Conservation (phyloP, 2,113 vertebrate species). For the Mastomys natalensis region DNA sequence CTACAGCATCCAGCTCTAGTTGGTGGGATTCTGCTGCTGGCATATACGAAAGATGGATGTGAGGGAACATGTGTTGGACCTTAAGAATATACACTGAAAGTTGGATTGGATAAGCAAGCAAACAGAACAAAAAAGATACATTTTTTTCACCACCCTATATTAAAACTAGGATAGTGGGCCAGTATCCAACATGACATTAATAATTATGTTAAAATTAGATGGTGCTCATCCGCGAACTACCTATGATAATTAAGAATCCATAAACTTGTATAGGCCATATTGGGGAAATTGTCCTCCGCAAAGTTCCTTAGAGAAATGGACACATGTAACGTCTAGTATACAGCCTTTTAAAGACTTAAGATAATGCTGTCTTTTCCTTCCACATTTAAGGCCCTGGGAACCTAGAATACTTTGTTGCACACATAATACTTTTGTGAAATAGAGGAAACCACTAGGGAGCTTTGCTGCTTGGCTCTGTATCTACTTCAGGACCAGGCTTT, state of each 20-base stretch:
- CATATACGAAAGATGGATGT: accelerated
- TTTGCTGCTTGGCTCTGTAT: background rate
- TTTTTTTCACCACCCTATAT: background rate
- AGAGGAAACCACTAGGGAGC: background rate
- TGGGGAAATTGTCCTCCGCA: background rate
- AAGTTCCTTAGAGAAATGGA: background rate
- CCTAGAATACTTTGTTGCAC: background rate
- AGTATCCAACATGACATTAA: background rate
- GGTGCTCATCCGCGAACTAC: accelerated
- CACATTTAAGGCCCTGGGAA: background rate
- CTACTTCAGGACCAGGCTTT: background rate
- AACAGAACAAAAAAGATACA: background rate
- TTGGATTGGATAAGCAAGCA: background rate
- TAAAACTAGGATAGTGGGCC: background rate
- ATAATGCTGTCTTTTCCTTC: background rate
- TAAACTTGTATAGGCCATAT: background rate
- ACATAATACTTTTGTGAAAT: background rate
- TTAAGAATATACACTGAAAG: background rate
- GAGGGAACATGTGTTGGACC: background rate
- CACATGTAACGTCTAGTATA: accelerated
- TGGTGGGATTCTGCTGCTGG: background rate
- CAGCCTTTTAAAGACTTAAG: background rate
- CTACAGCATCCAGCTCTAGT: background rate
- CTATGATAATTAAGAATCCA: background rate
- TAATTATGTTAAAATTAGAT: background rate